Base-by-base conservation (phyloP, 1,140 invertebrate species). In the Riptortus pedestris region DNA sequence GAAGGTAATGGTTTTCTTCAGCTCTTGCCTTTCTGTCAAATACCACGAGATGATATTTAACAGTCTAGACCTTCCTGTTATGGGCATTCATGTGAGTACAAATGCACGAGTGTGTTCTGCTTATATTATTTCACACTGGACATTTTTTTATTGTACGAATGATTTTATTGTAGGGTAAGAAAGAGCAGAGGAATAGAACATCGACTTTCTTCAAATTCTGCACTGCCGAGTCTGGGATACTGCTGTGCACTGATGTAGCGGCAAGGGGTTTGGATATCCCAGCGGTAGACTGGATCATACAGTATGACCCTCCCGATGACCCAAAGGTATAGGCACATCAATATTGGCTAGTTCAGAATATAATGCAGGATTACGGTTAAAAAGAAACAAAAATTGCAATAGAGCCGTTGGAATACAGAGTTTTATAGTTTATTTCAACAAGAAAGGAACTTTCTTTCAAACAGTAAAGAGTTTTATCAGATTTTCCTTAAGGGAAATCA, bases 241-340 rank as follows among this genome's bases (percentile, higher is more conserved):
- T 99, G 27, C 75, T 99, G 0, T 99, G 96, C 75, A 99, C 96
- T 0, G 96, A 99, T 76, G 96, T 99, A 2, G 96, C 96, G 4
- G 96, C 96, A 0, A 81, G 96, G 81, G 96, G 96, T 64, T 79
- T 99, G 24, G 96, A 99, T 73, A 98, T 99, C 73, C 96, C 93
- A 0, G 84, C 83, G 29, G 95, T 99, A 2, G 96, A 99, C 77
- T 99, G 96, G 96, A 99, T 99, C 70, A 91, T 99, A 1, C 96
- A 99, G 74, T 98, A 86, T 74, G 96, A 99, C 82, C 96, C 96
- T 4, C 96, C 96, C 73, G 96, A 98, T 86, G 96, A 99, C 82
- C 94, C 95, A 4, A 94, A 92, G 79, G 88, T 88, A 79, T 18
- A 9, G 16, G n/a, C n/a, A n/a, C n/a, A n/a, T n/a, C n/a, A n/a